These are phyloP conservation scores for Synanthedon tipuliformis DNA, from an alignment of 2,888 invertebrate genomes.

Conservation along the genomic window DNA sequence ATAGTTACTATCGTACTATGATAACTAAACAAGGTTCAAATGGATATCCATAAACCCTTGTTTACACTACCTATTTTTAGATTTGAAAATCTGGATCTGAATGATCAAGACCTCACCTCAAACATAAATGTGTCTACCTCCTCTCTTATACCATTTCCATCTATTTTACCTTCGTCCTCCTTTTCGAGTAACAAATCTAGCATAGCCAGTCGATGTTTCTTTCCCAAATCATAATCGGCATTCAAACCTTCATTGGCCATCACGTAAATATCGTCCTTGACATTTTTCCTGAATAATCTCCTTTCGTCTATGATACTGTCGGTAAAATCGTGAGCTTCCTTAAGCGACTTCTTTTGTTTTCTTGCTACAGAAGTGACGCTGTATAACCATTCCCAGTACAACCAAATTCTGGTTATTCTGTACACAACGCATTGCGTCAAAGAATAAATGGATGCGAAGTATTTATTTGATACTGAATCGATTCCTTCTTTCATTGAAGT, in stretches of 20 bases:
- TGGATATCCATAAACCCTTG: not conserved
- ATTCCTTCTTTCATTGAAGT: conserved; percentile 37
- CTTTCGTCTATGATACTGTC: conserved; percentile 57
- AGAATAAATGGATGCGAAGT: conserved; percentile 45
- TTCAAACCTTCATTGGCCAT: conserved; percentile 4
- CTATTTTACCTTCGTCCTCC: conserved; percentile 65
- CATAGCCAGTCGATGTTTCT: conserved; percentile 68
- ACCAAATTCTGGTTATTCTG: conserved; percentile 51
- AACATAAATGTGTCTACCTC: conserved; percentile 81
- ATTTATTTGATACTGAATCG: conserved; percentile 38
- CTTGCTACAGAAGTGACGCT: conserved; percentile 34
- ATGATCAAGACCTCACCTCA: conserved; percentile 52
- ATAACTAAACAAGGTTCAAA: no score
- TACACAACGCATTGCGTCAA: conserved; percentile 14
- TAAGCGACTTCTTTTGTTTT: conserved; percentile 41
- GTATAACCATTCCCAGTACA: conserved; percentile 52
- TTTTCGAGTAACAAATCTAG: conserved; percentile 73
- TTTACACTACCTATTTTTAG: not conserved
- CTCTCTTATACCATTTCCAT: conserved; percentile 71
- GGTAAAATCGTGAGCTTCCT: conserved; percentile 61
- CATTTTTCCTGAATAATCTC: conserved; percentile 8
- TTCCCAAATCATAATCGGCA: conserved; percentile 24
- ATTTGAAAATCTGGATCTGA: not conserved
- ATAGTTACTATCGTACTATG: no score
- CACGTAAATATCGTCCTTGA: not conserved